Percentiles rank a stretch among this genome's conserved stretches.
phyloP scores from a whole-genome alignment of 2,113 vertebrate species.

The Lamprotornis superbus region DNA sequence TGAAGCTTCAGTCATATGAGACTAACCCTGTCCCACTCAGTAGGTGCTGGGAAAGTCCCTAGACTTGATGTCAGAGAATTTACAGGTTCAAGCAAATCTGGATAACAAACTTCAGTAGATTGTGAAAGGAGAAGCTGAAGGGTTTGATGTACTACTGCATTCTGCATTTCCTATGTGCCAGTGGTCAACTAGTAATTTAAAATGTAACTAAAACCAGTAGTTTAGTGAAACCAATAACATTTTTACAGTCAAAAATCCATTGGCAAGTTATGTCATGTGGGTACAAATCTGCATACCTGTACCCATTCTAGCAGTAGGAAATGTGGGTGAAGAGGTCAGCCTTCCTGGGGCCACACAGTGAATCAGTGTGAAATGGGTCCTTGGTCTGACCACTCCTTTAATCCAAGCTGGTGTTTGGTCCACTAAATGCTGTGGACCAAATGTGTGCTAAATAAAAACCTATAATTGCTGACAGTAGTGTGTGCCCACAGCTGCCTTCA shows the following conservation, averaged over 20 bases:
- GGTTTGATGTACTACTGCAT: fast-evolving
- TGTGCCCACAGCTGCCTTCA: background rate
- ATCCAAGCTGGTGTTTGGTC: background rate
- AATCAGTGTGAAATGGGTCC: background rate
- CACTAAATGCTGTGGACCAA: background rate
- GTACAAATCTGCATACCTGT: background rate
- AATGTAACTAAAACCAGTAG: background rate
- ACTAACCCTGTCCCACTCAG: background rate
- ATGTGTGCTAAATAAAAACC: background rate
- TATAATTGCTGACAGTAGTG: background rate
- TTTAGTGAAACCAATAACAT: background rate
- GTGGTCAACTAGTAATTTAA: background rate
- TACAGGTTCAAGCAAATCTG: background rate
- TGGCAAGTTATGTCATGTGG: fast-evolving
- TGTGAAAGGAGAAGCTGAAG: background rate
- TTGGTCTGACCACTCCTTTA: background rate
- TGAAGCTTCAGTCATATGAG: background rate
- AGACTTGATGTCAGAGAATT: background rate
- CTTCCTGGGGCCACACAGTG: fast-evolving
- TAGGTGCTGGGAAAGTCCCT: background rate
- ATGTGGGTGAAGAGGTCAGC: fast-evolving
- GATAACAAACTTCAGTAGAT: background rate
- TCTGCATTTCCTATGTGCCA: background rate
- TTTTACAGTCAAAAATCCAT: background rate
- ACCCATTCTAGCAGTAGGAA: background rate